Conservation (phyloP, 2,797 vertebrate species). For the Eutrigla gurnardus region DNA sequence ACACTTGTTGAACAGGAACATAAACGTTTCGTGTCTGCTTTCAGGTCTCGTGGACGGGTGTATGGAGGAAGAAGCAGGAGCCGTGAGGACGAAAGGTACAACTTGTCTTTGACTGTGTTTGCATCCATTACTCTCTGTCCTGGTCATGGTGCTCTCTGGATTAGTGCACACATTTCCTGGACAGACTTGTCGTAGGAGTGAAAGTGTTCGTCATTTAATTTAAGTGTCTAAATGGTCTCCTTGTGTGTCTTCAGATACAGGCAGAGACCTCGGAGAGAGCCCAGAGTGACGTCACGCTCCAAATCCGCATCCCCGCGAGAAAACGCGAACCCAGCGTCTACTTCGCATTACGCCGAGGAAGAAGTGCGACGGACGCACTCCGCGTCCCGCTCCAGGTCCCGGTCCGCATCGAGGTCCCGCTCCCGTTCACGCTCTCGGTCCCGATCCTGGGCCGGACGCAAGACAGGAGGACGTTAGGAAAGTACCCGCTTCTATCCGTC, state of each 20-base stretch:
- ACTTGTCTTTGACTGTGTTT: neutral
- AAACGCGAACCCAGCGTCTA: constrained; percentile 86
- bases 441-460: constrained; percentile 80
- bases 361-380: constrained; percentile 73
- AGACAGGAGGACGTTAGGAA: constrained; percentile 75
- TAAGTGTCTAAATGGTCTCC: constrained; percentile 2
- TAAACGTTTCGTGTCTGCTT: fast-evolving
- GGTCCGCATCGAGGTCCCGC: constrained; percentile 91
- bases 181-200: neutral
- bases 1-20: neutral
- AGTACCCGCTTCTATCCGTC: neutral
- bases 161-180: neutral
- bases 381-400: constrained; percentile 90
- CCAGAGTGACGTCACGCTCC: constrained; percentile 83
- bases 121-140: neutral
- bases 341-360: constrained; percentile 84
- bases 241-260: constrained; percentile 85
- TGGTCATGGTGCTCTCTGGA: neutral
- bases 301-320: constrained; percentile 87
- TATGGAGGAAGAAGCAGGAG: constrained; percentile 92
- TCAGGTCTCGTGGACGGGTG: constrained; percentile 82
- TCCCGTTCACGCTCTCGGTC: constrained; percentile 83
- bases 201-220: too few relatives aligned
- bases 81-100: constrained; percentile 92
- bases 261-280: constrained; percentile 86